Evolutionary conservation across 2,888 invertebrate genomes (phyloP).

Genomic region (Parochlus steinenii): DNA sequence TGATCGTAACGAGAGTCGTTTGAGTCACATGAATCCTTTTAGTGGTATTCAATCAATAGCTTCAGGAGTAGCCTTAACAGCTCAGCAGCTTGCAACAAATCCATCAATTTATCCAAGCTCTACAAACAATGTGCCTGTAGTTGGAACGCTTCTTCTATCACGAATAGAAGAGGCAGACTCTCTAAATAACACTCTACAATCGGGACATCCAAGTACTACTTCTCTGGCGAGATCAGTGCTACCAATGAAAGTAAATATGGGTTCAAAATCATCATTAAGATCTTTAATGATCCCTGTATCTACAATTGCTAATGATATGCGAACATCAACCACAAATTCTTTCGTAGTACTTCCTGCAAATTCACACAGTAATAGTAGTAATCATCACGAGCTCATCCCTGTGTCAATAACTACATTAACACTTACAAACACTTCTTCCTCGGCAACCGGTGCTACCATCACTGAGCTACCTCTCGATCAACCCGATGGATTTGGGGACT

Average conservation of each 20-base stretch:
- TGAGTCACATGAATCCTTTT: conserved; percentile 30
- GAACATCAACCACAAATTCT: neutral
- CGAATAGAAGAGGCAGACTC: conserved; percentile 75
- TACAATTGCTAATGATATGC: neutral
- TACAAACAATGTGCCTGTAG: conserved; percentile 47
- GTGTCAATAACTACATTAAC: conserved; percentile 6
- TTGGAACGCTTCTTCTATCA: conserved; percentile 59
- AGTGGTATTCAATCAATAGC: conserved; percentile 24
- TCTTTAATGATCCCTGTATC: conserved; percentile 6
- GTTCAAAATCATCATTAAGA: conserved; percentile 21
- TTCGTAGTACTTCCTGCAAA: conserved; percentile 5
- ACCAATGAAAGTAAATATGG: conserved; percentile 39
- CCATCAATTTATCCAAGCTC: conserved; percentile 30
- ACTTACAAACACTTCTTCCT: conserved; percentile 1
- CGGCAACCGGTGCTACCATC: neutral
- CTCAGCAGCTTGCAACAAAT: conserved; percentile 40
- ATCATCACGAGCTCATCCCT: conserved; percentile 6
- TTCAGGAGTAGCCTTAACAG: conserved; percentile 49
- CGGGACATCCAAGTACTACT: conserved; percentile 55
- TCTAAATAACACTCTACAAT: conserved; percentile 54
- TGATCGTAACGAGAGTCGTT: conserved; percentile 49
- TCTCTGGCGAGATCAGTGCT: conserved; percentile 66
- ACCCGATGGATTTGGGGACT: too few species aligned
- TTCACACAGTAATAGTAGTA: neutral
- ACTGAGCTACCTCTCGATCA: conserved; percentile 9